Evolutionary conservation across 2,888 invertebrate species (phyloP).

Genomic region (Scaptomyza reducta): DNA sequence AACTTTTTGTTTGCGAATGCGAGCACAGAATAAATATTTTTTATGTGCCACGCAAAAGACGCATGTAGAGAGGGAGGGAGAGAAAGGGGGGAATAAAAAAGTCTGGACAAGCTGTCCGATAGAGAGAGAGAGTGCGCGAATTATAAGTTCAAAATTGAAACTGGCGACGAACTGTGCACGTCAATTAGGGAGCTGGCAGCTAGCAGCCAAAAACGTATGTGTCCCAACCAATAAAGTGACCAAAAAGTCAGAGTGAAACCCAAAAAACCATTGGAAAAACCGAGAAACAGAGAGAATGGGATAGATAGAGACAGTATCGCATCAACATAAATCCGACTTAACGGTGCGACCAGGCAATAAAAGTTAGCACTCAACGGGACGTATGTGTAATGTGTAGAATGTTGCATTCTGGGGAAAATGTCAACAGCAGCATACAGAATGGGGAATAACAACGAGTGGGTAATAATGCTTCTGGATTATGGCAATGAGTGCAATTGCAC

Average conservation of each 20-base stretch:
- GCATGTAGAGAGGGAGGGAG: not conserved
- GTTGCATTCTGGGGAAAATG: constrained; percentile 33
- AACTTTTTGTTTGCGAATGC: constrained; percentile 56
- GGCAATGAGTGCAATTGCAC: constrained; percentile 46
- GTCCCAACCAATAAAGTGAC: constrained; percentile 47
- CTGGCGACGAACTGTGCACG: constrained; percentile 48
- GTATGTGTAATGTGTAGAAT: constrained; percentile 56
- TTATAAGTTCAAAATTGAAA: constrained; percentile 60
- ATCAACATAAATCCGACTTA: constrained; percentile 79
- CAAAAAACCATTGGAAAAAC: constrained; percentile 7
- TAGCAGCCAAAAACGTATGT: constrained; percentile 34
- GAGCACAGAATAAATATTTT: constrained; percentile 48
- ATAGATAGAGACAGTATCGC: constrained; percentile 23
- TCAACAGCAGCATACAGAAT: constrained; percentile 18
- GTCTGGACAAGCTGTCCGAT: not conserved
- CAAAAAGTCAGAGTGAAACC: constrained; percentile 18
- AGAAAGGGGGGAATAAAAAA: not conserved
- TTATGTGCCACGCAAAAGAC: constrained; percentile 21
- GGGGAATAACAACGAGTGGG: constrained; percentile 30
- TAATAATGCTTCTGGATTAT: constrained; percentile 52
- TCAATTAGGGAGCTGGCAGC: constrained; percentile 61
- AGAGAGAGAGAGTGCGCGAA: constrained; percentile 2
- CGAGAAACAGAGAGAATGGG: not conserved
- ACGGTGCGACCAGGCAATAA: constrained; percentile 64
- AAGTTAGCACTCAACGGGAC: constrained; percentile 44